Percentiles rank a stretch among this genome's conserved stretches.
Evolutionary conservation across 2,888 invertebrate genomes (phyloP).

Genomic region (Thymelicus sylvestris): DNA sequence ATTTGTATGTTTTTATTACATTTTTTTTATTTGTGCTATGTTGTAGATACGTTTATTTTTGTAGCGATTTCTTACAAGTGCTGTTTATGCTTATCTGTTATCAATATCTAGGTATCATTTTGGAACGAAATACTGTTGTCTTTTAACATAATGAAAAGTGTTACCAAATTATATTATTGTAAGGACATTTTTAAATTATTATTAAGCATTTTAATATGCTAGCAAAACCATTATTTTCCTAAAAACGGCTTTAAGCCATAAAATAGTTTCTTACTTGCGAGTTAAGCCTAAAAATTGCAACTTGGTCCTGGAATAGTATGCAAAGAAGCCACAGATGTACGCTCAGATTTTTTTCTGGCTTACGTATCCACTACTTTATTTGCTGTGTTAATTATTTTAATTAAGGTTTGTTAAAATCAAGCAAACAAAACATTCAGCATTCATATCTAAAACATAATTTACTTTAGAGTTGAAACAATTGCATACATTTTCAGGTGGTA

Average conservation of each 20-base stretch:
- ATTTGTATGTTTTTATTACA: slow-evolving; percentile 41
- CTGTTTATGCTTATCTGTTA: too few relatives aligned
- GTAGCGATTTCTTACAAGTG: too few relatives aligned
- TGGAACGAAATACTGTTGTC: too few relatives aligned
- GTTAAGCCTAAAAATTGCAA: slow-evolving; percentile 73
- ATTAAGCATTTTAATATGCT: slow-evolving; percentile 36
- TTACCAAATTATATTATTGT: too few relatives aligned
- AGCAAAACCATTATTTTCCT: slow-evolving; percentile 52
- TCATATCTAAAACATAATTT: background rate
- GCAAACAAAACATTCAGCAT: background rate
- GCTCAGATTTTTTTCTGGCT: slow-evolving; percentile 3
- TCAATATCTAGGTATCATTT: too few relatives aligned
- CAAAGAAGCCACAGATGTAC: slow-evolving; percentile 5
- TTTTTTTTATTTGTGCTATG: slow-evolving; percentile 28
- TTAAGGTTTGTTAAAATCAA: background rate
- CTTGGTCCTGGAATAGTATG: slow-evolving; percentile 47
- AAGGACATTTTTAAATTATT: background rate
- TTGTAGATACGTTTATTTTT: background rate
- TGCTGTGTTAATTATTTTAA: background rate
- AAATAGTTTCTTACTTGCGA: slow-evolving; percentile 58
- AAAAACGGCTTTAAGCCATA: slow-evolving; percentile 60
- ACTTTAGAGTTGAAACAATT: background rate
- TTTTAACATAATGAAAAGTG: too few relatives aligned
- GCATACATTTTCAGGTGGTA: slow-evolving; percentile 23
- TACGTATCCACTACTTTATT: background rate